These are phyloP conservation scores for Nyctalus aviator DNA, from an alignment of 2,797 vertebrate species.

Conservation along the genomic window DNA sequence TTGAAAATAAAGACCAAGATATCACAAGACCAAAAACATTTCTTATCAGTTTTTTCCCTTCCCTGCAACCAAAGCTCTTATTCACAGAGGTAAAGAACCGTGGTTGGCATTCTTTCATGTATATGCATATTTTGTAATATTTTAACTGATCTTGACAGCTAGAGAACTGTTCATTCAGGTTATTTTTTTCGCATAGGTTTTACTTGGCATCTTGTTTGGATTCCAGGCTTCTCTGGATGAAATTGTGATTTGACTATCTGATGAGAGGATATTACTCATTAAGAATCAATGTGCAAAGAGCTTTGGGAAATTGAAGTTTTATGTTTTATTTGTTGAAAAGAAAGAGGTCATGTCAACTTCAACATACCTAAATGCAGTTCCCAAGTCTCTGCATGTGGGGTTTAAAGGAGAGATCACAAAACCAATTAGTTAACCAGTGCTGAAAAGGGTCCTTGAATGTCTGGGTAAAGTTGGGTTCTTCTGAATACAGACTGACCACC, in stretches of 20 bases:
- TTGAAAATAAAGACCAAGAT: slow-evolving; percentile 63
- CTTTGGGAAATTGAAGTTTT: slow-evolving; percentile 78
- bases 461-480: not conserved
- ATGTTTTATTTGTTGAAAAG: slow-evolving; percentile 76
- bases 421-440: not conserved
- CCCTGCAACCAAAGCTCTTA: not conserved
- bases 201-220: slow-evolving; percentile 65
- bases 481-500: not conserved
- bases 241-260: slow-evolving; percentile 67
- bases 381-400: slow-evolving; percentile 8
- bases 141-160: slow-evolving; percentile 56
- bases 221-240: slow-evolving; percentile 67
- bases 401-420: slow-evolving; percentile 60
- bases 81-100: slow-evolving; percentile 58
- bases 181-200: slow-evolving; percentile 57
- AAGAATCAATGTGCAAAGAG: slow-evolving; percentile 75
- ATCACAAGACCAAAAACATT: slow-evolving; percentile 53
- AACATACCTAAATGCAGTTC: slow-evolving; percentile 63
- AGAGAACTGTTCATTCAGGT: slow-evolving; percentile 52
- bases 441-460: not conserved
- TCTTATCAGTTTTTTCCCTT: not conserved
- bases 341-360: slow-evolving; percentile 71
- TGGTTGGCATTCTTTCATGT: not conserved
- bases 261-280: slow-evolving; percentile 76
- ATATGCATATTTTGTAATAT: slow-evolving; percentile 57